Evolutionary conservation across 2,888 invertebrate genomes (phyloP).

Genomic region (Thymelicus sylvestris): DNA sequence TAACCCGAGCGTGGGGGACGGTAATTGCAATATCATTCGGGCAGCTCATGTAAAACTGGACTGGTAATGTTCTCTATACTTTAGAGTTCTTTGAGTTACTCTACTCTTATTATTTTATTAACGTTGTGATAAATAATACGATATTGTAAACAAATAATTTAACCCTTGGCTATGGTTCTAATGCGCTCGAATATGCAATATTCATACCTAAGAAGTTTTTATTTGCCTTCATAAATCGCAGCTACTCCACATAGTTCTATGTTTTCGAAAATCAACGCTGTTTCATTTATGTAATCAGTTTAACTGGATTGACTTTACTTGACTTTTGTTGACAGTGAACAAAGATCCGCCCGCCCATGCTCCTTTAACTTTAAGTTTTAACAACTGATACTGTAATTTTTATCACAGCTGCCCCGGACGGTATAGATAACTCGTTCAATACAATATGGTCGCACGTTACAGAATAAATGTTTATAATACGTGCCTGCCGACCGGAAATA

Average conservation of each 20-base stretch:
- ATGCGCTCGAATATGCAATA: no score
- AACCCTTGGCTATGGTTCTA: no score
- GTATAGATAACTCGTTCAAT: slow-evolving; percentile 28
- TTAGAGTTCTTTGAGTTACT: neutral
- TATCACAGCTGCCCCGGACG: neutral
- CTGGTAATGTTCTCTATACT: neutral
- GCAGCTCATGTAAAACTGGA: neutral
- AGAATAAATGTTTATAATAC: slow-evolving; percentile 38
- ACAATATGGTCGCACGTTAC: slow-evolving; percentile 34
- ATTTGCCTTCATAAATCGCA: no score
- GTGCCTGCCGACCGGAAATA: slow-evolving; percentile 35
- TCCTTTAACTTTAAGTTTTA: neutral
- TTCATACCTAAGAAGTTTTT: no score
- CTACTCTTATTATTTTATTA: no score
- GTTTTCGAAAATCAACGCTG: neutral
- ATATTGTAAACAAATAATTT: no score
- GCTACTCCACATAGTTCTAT: no score
- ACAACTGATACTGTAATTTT: neutral
- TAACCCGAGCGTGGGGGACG: neutral
- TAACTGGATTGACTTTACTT: neutral
- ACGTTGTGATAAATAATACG: no score
- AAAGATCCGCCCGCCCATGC: neutral
- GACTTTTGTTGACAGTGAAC: no score
- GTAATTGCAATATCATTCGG: neutral
- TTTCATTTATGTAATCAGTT: neutral